A percentile compares a stretch with the other conserved stretches of the same genome.
Conservation (phyloP, 1,140 invertebrate species). For the Lordiphosa collinella region DNA sequence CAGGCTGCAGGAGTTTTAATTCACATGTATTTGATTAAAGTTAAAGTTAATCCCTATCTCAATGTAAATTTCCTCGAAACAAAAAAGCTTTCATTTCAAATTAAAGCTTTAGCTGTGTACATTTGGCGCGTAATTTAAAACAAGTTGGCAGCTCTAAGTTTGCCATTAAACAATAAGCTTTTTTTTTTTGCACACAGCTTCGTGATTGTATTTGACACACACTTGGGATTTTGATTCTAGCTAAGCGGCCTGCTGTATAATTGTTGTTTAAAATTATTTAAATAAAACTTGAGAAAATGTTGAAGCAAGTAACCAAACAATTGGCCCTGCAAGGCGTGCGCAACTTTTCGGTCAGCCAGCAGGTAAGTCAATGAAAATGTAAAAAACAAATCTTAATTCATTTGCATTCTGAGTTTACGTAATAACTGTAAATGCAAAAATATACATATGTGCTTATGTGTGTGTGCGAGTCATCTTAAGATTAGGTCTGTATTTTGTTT, state of each 20-base stretch:
- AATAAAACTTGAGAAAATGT: constrained; percentile 59
- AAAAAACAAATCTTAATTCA: background rate
- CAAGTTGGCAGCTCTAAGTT: constrained; percentile 4
- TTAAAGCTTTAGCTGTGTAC: constrained; percentile 13
- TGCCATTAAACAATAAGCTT: constrained; percentile 9
- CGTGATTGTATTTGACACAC: constrained; percentile 38
- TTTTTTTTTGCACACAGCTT: constrained; percentile 18
- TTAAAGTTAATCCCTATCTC: constrained; percentile 1
- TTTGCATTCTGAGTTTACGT: constrained; percentile 52
- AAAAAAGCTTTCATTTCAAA: constrained; percentile 5
- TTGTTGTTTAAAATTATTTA: constrained; percentile 8
- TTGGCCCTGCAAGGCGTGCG: constrained; percentile 75
- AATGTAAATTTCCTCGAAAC: constrained; percentile 3
- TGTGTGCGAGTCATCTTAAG: background rate
- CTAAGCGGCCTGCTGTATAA: constrained; percentile 18
- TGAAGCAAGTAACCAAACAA: constrained; percentile 78
- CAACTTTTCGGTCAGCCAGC: constrained; percentile 68
- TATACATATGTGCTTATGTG: background rate
- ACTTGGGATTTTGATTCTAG: constrained; percentile 59
- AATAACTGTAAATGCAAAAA: constrained; percentile 34
- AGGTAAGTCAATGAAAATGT: constrained; percentile 46
- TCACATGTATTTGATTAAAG: constrained; percentile 13
- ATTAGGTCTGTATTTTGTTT: background rate
- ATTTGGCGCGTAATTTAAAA: background rate
- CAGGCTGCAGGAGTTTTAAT: constrained; percentile 63